These are phyloP conservation scores for Chironomus tentans DNA, from an alignment of 2,888 invertebrate species.

Conservation along the genomic window DNA sequence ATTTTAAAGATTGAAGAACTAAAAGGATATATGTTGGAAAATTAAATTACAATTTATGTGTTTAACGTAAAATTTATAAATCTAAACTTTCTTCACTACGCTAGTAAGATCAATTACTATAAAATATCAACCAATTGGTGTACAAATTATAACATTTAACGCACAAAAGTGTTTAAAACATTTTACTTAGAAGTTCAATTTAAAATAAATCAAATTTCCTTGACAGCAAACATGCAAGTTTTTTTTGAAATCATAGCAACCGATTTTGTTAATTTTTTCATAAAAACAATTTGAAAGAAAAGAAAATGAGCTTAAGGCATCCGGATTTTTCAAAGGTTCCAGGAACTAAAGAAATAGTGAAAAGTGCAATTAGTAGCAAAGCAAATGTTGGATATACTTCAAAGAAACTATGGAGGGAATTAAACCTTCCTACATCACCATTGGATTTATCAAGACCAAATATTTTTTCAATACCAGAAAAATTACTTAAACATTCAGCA, in stretches of 20 bases:
- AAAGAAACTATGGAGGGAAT: constrained; percentile 38
- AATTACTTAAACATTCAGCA: constrained; percentile 42
- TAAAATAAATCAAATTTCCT: no score
- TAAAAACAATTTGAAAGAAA: neutral
- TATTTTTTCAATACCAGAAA: constrained; percentile 54
- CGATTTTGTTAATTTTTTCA: neutral
- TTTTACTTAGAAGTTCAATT: no score
- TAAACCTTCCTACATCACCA: constrained; percentile 39
- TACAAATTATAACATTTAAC: no score
- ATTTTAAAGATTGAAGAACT: neutral
- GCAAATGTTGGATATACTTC: constrained; percentile 39
- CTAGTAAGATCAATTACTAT: no score
- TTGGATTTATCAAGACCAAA: constrained; percentile 36
- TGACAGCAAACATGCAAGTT: no score
- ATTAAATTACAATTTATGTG: no score
- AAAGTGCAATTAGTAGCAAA: constrained; percentile 30
- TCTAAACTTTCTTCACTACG: no score
- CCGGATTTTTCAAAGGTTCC: neutral
- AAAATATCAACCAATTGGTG: no score
- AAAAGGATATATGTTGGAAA: no score
- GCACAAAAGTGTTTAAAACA: no score
- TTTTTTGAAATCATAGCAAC: neutral
- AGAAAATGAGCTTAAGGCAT: neutral
- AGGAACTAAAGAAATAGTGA: neutral
- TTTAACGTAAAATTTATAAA: no score